These are phyloP conservation scores for Mythimna vitellina DNA, from an alignment of 2,888 invertebrate species.

Conservation along the genomic window DNA sequence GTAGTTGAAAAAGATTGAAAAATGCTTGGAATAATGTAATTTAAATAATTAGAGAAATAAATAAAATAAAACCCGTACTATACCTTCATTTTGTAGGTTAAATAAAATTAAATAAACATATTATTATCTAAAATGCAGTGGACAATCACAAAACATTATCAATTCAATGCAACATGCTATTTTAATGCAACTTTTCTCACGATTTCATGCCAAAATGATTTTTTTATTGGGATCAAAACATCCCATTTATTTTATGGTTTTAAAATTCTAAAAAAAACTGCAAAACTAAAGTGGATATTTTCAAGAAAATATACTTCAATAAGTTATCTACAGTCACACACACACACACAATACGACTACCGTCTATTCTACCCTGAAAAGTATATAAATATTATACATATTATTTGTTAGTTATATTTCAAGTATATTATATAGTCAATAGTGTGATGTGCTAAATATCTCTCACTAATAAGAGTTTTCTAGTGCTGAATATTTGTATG, in stretches of 20 bases:
- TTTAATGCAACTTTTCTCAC: constrained; percentile 43
- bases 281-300: constrained; percentile 10
- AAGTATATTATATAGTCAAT: neutral
- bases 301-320: constrained; percentile 3
- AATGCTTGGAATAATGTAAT: neutral
- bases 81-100: constrained; percentile 44
- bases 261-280: neutral
- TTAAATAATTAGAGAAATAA: constrained; percentile 5
- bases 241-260: neutral
- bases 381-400: constrained; percentile 50
- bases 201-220: constrained; percentile 44
- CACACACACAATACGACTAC: constrained; percentile 47
- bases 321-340: constrained; percentile 34
- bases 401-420: constrained; percentile 34
- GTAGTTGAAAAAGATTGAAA: neutral
- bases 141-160: constrained; percentile 38
- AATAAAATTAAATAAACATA: constrained; percentile 22
- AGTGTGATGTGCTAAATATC: constrained; percentile 28
- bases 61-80: constrained; percentile 33
- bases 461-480: constrained; percentile 4
- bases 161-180: constrained; percentile 61
- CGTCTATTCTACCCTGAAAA: constrained; percentile 50
- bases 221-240: neutral
- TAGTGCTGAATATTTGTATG: constrained; percentile 22
- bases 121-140: constrained; percentile 41